These are phyloP conservation scores for Burhinus oedicnemus DNA, from an alignment of 2,113 vertebrate genomes.

Conservation along the genomic window DNA sequence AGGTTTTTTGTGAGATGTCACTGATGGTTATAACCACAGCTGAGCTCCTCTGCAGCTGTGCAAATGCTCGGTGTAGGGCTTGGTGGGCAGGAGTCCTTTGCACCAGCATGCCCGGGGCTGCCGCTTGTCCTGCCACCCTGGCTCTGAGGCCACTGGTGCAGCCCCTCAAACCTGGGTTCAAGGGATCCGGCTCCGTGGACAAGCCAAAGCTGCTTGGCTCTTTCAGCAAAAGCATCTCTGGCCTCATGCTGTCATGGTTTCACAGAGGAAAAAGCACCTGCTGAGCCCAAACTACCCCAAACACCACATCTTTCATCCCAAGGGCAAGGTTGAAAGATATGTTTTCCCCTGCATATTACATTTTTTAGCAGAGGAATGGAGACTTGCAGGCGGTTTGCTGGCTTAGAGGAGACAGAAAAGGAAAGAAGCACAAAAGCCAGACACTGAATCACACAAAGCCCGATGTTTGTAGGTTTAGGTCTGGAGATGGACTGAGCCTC, in stretches of 20 bases:
- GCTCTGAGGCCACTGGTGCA: neutral
- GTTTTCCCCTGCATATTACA: accelerated
- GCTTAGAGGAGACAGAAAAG: neutral
- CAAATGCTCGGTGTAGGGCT: neutral
- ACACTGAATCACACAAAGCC: neutral
- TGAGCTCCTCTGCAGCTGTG: neutral
- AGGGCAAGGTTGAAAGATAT: neutral
- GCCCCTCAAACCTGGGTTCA: neutral
- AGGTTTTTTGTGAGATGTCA: neutral
- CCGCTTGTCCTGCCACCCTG: accelerated
- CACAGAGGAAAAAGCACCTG: neutral
- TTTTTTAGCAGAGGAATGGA: neutral
- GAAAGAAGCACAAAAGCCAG: neutral
- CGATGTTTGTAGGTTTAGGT: accelerated
- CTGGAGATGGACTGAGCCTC: neutral
- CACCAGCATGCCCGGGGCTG: accelerated
- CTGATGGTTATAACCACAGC: neutral
- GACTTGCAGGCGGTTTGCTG: neutral
- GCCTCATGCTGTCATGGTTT: accelerated
- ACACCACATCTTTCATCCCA: neutral
- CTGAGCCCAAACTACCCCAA: neutral
- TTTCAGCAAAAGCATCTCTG: neutral
- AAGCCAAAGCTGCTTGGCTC: neutral
- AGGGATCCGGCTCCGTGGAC: neutral
- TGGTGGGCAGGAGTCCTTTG: neutral